Evolutionary conservation across 2,797 vertebrate genomes (phyloP).

Genomic region (Sylvia borin): DNA sequence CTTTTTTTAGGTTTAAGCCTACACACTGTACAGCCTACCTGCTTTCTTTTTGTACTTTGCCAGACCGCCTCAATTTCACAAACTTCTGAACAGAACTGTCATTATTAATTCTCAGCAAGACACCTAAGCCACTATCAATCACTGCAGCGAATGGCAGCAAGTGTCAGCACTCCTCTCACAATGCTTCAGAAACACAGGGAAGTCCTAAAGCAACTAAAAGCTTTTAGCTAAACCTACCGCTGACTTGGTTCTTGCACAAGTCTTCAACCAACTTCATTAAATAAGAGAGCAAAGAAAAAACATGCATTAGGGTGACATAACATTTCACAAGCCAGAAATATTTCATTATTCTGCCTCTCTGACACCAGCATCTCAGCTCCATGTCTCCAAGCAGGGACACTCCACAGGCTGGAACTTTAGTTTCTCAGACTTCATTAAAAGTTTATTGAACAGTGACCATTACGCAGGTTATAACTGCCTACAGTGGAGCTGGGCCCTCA

Average conservation of each 20-base stretch:
- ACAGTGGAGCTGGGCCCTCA: not conserved
- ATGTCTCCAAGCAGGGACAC: not conserved
- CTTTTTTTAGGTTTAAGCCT: constrained; percentile 1
- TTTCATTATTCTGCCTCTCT: not conserved
- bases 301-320: not conserved
- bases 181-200: not conserved
- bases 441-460: not conserved
- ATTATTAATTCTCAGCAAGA: constrained; percentile 59
- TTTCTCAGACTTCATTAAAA: not conserved
- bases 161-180: not conserved
- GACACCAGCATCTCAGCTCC: not conserved
- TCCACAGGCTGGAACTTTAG: not conserved
- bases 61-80: constrained; percentile 25
- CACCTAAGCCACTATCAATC: constrained; percentile 21
- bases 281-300: not conserved
- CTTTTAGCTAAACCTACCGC: constrained; percentile 2
- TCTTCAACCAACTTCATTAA: constrained; percentile 10
- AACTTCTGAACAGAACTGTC: constrained; percentile 45
- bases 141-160: constrained; percentile 2
- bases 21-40: not conserved
- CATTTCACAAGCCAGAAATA: not conserved
- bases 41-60: not conserved
- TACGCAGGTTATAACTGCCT: not conserved
- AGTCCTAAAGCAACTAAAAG: constrained; percentile 28
- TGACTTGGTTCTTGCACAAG: constrained; percentile 6